Conservation (phyloP, 1,140 invertebrate species). For the Achatina immaculata region DNA sequence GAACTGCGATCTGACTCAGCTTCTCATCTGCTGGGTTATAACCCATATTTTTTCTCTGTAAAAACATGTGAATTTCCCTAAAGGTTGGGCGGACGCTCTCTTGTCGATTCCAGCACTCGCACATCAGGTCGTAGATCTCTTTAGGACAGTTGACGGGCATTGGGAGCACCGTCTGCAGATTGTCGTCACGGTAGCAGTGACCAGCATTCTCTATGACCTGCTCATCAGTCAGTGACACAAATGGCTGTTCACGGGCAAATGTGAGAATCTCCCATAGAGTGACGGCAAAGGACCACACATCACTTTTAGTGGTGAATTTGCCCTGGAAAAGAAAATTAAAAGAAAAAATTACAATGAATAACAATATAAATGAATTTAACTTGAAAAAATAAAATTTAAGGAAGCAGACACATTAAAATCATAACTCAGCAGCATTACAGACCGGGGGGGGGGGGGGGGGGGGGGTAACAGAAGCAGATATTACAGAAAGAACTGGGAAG, state of each 20-base stretch:
- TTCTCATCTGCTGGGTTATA: conserved; percentile 69
- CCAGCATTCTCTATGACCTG: conserved; percentile 37
- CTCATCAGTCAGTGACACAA: conserved; percentile 84
- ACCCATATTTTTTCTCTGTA: conserved; percentile 90
- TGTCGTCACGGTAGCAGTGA: conserved; percentile 61
- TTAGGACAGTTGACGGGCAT: conserved; percentile 67
- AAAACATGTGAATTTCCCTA: conserved; percentile 89
- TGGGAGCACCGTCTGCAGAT: conserved; percentile 52
- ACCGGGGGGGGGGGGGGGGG: background rate
- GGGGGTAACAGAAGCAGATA: no score
- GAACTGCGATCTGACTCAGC: conserved; percentile 64
- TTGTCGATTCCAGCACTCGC: conserved; percentile 92
- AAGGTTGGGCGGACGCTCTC: conserved; percentile 84
- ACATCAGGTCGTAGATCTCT: conserved; percentile 86
- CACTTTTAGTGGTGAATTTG: conserved; percentile 87
- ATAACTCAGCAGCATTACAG: background rate
- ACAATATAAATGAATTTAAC: background rate
- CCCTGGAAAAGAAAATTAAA: conserved; percentile 70
- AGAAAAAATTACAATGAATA: background rate
- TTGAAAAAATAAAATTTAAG: background rate
- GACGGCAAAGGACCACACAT: conserved; percentile 84
- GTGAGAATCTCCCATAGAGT: conserved; percentile 83
- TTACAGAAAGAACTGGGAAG: no score
- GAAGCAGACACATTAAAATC: no score
- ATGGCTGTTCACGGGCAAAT: conserved; percentile 88